These are phyloP conservation scores for Lepus oiostolus DNA, from an alignment of 2,797 vertebrate genomes.

Conservation along the genomic window DNA sequence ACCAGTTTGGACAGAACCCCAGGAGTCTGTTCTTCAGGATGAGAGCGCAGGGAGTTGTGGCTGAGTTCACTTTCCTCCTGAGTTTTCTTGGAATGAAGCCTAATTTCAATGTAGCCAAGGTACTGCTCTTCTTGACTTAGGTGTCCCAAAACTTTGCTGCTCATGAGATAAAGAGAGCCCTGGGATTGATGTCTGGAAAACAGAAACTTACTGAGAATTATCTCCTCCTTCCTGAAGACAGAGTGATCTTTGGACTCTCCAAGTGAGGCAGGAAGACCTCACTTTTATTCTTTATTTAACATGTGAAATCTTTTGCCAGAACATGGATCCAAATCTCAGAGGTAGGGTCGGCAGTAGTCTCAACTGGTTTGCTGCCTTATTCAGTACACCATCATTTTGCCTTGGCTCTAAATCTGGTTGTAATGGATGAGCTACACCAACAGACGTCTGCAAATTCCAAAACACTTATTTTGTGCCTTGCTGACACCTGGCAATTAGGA, in stretches of 20 bases:
- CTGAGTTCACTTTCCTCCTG: not conserved
- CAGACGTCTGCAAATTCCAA: slow-evolving; percentile 32
- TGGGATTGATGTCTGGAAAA: not conserved
- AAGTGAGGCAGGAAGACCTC: not conserved
- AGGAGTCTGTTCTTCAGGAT: not conserved
- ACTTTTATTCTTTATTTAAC: not conserved
- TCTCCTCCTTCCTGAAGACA: not conserved
- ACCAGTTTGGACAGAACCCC: not conserved
- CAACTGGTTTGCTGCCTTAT: not conserved
- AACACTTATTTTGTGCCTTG: not conserved
- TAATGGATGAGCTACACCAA: not conserved
- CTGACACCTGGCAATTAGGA: slow-evolving; percentile 21
- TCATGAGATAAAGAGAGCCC: not conserved
- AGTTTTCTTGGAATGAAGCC: not conserved
- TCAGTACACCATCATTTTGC: not conserved
- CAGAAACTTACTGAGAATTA: not conserved
- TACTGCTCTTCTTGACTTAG: not conserved
- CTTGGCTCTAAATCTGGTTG: not conserved
- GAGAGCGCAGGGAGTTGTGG: not conserved
- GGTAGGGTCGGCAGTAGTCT: not conserved
- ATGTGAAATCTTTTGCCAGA: not conserved
- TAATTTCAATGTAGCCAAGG: not conserved
- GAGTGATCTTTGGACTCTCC: not conserved
- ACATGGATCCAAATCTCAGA: not conserved
- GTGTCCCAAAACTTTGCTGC: not conserved